Evolutionary conservation across 2,797 vertebrate genomes (phyloP), one percentile per base, ranked within the genome.

Genomic region (Manis crassicaudata): DNA sequence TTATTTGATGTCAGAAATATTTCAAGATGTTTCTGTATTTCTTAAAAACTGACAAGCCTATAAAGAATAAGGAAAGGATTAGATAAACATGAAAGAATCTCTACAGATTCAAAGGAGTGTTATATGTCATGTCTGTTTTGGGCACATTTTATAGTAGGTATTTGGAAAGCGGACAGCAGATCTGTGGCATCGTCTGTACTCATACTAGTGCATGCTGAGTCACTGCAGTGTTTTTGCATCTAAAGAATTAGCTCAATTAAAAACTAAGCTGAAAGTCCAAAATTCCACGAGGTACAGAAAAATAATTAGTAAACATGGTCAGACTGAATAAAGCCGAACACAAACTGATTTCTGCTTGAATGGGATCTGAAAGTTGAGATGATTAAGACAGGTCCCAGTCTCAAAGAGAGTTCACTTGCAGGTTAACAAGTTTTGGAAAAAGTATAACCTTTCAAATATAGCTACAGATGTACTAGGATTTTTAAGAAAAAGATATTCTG

Each of bases 211-310:
- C 20, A 62, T n/a, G 72, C 17, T 29, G 40, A 80, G 54, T 85
- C 52, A 54, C 27, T 29, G 63, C 67, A 79, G 67, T 54, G n/a
- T 40, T 93, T 94, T 88, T 93, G 62, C 50, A 84, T 60, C 92
- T 65, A 94, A 79, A 58, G 56, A 96, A 88, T 90, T 60, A 89
- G 54, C 94, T 96, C 25, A 32, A 35, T 72, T 90, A 92, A 93
- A 95, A 94, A 35, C 46, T 60, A 82, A 94, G 35, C 32, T 72
- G 37, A 35, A 65, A 96, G 72, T 68, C 88, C 63, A 43, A 92
- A 90, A 90, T 65, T 68, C 93, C 9, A 2, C 1, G 17, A 80
- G 65, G 68, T 67, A 27, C n/a, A 92, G 81, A 92, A 90, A 94
- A 92, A 70, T 90, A 95, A 87, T 80, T 63, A 87, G 84, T 88